Conservation (phyloP, 2,888 invertebrate species). For the Cacoxenus indagator region DNA sequence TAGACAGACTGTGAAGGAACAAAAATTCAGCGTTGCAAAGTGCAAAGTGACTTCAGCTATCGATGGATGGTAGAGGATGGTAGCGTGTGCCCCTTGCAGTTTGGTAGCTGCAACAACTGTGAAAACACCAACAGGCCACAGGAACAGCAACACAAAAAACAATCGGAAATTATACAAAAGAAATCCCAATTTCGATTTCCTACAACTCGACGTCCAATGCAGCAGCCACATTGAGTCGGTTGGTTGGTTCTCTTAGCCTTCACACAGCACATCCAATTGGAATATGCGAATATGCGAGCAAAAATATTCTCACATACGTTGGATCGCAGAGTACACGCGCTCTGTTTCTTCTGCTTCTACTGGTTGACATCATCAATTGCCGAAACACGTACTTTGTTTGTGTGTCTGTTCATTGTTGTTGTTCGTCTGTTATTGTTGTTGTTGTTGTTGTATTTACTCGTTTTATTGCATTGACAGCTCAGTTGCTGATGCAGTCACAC, state of each 20-base stretch:
- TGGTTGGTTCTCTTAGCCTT: conserved; percentile 18
- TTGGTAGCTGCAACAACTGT: conserved; percentile 23
- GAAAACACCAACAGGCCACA: conserved; percentile 22
- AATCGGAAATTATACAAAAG: conserved; percentile 28
- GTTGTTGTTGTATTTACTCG: conserved; percentile 29
- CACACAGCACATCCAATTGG: conserved; percentile 3
- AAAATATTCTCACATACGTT: conserved; percentile 47
- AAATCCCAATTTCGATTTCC: not conserved
- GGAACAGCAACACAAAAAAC: conserved; percentile 40
- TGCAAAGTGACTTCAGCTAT: conserved; percentile 30
- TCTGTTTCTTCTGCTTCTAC: too few relatives aligned
- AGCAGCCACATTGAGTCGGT: conserved; percentile 31
- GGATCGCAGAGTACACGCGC: conserved; percentile 23
- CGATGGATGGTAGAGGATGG: conserved; percentile 12
- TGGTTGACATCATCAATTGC: conserved; percentile 21
- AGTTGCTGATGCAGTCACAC: not conserved
- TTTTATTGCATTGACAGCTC: conserved; percentile 25
- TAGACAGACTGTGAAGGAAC: not conserved
- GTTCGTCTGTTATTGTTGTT: conserved; percentile 19
- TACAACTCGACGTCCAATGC: not conserved
- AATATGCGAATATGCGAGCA: not conserved
- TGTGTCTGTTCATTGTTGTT: conserved; percentile 29
- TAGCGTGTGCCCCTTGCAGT: not conserved
- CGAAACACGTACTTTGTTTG: conserved; percentile 18
- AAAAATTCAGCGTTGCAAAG: conserved; percentile 32